Conservation (phyloP, 37 sponge, comb jelly and placozoan genomes). For the Beroe forskalii region DNA sequence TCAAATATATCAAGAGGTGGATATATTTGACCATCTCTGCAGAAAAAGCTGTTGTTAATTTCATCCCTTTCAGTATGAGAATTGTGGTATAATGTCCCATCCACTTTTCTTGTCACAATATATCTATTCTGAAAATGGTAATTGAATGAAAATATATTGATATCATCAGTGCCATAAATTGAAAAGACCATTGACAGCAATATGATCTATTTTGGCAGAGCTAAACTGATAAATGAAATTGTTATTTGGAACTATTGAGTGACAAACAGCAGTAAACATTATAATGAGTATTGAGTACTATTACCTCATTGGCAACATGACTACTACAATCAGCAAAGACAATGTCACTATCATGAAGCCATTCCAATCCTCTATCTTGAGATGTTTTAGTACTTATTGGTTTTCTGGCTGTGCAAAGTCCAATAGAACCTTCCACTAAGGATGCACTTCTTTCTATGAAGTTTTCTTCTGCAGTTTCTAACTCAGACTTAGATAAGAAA, state of each 20-base stretch:
- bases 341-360: neutral
- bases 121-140: slow-evolving; percentile 12
- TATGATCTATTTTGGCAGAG: neutral
- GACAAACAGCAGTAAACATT: neutral
- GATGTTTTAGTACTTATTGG: neutral
- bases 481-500: neutral
- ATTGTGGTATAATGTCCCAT: neutral
- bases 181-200: neutral
- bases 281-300: neutral
- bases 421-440: neutral
- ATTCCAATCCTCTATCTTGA: neutral
- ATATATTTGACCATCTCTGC: neutral
- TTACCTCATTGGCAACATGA: neutral
- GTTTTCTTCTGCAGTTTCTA: neutral
- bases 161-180: too few species aligned
- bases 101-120: neutral
- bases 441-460: neutral
- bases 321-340: neutral
- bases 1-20: slow-evolving; percentile 3
- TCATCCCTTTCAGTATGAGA: neutral
- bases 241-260: too few species aligned
- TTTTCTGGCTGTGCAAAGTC: neutral
- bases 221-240: neutral
- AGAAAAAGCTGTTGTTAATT: neutral
- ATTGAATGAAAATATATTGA: too few species aligned